Conservation (phyloP, 2,888 invertebrate genomes). For the Pollenia griseotomentosa region DNA sequence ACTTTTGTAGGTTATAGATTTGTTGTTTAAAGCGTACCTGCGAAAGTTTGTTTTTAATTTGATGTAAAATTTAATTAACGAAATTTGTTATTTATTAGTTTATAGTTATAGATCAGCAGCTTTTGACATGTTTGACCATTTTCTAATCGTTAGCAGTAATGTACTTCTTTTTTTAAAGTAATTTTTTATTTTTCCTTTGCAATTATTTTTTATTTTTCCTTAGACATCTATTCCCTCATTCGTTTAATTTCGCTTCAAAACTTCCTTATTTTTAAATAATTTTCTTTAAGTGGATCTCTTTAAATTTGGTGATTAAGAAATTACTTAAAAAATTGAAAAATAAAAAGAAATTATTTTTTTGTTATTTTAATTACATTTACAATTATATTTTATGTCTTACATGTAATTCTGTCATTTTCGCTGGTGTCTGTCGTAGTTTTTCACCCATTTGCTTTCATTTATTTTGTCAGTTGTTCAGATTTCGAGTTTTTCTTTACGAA, state of each 20-base stretch:
- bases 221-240: slow-evolving; percentile 59
- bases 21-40: no score
- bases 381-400: slow-evolving; percentile 64
- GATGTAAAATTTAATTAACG: no score
- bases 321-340: slow-evolving; percentile 42
- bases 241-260: slow-evolving; percentile 64
- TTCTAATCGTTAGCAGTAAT: slow-evolving; percentile 19
- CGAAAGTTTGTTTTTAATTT: no score
- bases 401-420: slow-evolving; percentile 20
- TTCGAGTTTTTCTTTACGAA: slow-evolving; percentile 8
- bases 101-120: no score
- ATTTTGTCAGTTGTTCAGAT: slow-evolving; percentile 48
- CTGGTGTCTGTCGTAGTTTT: slow-evolving; percentile 33
- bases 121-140: not conserved
- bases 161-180: slow-evolving; percentile 37
- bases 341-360: slow-evolving; percentile 39
- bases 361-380: slow-evolving; percentile 59
- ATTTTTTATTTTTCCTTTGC: slow-evolving; percentile 76
- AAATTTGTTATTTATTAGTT: no score
- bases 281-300: slow-evolving; percentile 15
- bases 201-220: slow-evolving; percentile 56
- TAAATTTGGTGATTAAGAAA: slow-evolving; percentile 56
- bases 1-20: no score
- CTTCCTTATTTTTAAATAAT: slow-evolving; percentile 49
- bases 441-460: slow-evolving; percentile 47